Evolutionary conservation across 2,113 vertebrate genomes (phyloP).

Genomic region (Cephalophus harveyi): DNA sequence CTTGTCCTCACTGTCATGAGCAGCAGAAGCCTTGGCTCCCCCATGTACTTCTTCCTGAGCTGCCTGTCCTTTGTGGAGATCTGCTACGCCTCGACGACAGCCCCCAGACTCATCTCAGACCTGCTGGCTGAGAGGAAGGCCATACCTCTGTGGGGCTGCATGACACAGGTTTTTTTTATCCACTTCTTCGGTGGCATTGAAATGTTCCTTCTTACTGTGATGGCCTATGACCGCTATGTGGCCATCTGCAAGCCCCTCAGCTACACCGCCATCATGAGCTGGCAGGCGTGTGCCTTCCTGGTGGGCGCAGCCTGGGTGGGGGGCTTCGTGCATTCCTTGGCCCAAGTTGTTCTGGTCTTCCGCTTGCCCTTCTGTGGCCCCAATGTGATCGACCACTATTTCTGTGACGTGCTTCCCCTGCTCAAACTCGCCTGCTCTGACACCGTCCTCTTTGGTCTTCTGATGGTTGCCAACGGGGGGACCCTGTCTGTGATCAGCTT

Average conservation of each 20-base stretch:
- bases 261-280: constrained; percentile 50
- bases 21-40: too few species aligned
- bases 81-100: constrained; percentile 52
- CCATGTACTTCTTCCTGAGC: too few species aligned
- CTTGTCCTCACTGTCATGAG: too few species aligned
- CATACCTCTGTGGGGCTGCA: constrained; percentile 51
- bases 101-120: constrained; percentile 60
- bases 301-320: not conserved
- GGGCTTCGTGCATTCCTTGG: not conserved
- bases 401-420: constrained; percentile 70
- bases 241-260: constrained; percentile 59
- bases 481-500: constrained; percentile 38
- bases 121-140: constrained; percentile 42
- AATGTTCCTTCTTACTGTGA: constrained; percentile 36
- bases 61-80: constrained; percentile 18
- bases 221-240: constrained; percentile 58
- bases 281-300: not conserved
- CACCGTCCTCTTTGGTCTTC: not conserved
- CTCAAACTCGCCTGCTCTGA: constrained; percentile 68
- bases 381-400: constrained; percentile 73
- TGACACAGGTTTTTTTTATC: constrained; percentile 51
- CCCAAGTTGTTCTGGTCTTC: constrained; percentile 49
- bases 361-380: constrained; percentile 65
- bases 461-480: constrained; percentile 45
- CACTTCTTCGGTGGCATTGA: constrained; percentile 52